A percentile compares a stretch with the other conserved stretches of the same genome.
These are phyloP conservation scores for Calliopsis andreniformis DNA, from an alignment of 1,140 invertebrate species.

Conservation along the genomic window DNA sequence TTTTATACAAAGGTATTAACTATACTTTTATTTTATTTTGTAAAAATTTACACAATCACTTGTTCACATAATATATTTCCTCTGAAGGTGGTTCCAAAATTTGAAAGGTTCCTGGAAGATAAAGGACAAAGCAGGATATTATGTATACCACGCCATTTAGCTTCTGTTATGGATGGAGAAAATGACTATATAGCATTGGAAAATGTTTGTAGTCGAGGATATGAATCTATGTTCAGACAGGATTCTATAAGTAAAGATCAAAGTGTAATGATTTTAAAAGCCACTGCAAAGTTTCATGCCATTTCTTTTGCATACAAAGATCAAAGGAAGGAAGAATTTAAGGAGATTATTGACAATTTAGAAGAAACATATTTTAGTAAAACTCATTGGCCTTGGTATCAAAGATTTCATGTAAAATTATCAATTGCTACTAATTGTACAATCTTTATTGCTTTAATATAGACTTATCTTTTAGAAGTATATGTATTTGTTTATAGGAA, in stretches of 20 bases:
- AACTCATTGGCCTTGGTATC: conserved; percentile 84
- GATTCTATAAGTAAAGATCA: conserved; percentile 81
- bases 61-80: conserved; percentile 21
- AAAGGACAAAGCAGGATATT: conserved; percentile 65
- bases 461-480: background rate
- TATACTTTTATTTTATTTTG: conserved; percentile 71
- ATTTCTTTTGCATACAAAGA: conserved; percentile 86
- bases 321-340: conserved; percentile 83
- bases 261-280: conserved; percentile 81
- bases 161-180: conserved; percentile 82
- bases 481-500: conserved; percentile 37
- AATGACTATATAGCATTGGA: conserved; percentile 86
- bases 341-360: conserved; percentile 74
- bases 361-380: conserved; percentile 84
- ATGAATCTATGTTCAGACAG: conserved; percentile 79
- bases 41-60: conserved; percentile 10
- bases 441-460: background rate
- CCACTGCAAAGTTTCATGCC: conserved; percentile 86
- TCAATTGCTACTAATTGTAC: background rate
- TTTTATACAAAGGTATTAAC: conserved; percentile 84
- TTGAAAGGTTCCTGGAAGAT: conserved; percentile 67
- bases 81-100: conserved; percentile 72
- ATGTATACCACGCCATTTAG: conserved; percentile 80
- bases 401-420: conserved; percentile 80
- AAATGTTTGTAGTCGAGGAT: conserved; percentile 83